Base-by-base conservation (phyloP, 2,797 vertebrate genomes). In the Syngnathus rostellatus region DNA sequence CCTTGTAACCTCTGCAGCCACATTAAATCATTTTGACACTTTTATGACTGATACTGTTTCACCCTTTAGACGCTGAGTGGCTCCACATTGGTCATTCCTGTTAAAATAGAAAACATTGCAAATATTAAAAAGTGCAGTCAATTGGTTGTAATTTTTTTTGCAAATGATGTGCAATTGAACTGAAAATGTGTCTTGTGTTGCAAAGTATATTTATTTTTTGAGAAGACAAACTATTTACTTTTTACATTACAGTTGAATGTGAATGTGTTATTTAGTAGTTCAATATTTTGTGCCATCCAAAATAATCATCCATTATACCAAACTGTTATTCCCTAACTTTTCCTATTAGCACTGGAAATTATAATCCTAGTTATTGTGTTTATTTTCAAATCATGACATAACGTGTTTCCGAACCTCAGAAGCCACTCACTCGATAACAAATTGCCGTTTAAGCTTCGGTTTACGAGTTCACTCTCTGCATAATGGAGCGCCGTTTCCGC, bases 381-480 rank as follows among this genome's bases (percentile, higher is more conserved):
- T 0, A 12, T 25, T 37, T 37, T 57, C 37, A 37, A 8, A 59
- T 9, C 19, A 59, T 14, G 6, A 59, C 17, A 8, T 59, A 39
- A 6, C 37, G 50, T 58, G 6, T 59, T 59, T 39, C 39, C 14
- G 39, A 59, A 39, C 57, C 16, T 0, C 57, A 39, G 37, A 39
- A 59, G 37, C 37, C 57, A n/a, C 37, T 14, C 57, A 10, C 48
- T 66, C 17, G 68, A 72, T 70, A 74, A 73, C 54, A 76, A 75
- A 72, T 74, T 70, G 68, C 46, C 43, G 16, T 78, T 76, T 66
- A 55, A 63, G 68, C 39, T 65, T 72, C 62, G 60, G 57, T 63
- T 6, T 58, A 19, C 0, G 3, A 71, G 62, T 67, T 70, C 25
- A 70, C 38, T 53, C 40, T 60, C 39, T 39, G 46, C 50, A 63